A percentile compares a stretch with the other conserved stretches of the same genome.
phyloP scores from a whole-genome alignment of 2,113 vertebrate species.

The Dicentrarchus labrax region DNA sequence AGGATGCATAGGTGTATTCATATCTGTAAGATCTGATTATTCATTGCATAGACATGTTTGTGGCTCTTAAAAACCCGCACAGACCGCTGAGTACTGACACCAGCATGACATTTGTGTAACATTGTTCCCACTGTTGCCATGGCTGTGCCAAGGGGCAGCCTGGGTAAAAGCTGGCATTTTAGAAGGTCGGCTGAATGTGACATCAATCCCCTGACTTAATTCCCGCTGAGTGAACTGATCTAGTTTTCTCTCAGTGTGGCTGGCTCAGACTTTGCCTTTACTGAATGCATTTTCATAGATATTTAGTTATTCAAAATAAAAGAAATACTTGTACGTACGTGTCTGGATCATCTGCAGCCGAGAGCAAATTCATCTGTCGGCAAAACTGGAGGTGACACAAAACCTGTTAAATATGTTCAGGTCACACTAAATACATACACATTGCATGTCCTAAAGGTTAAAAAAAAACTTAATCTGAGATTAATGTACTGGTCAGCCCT shows the following conservation, averaged over 20 bases:
- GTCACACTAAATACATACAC: background rate
- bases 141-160: background rate
- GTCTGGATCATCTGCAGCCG: background rate
- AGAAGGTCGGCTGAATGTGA: constrained; percentile 44
- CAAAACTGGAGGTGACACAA: background rate
- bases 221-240: constrained; percentile 42
- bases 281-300: background rate
- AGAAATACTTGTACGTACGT: background rate
- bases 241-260: background rate
- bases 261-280: constrained; percentile 7
- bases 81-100: background rate
- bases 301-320: background rate
- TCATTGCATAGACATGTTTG: background rate
- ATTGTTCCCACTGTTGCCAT: constrained; percentile 43
- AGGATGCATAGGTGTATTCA: background rate
- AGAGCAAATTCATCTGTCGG: background rate
- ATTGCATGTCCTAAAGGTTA: background rate
- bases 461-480: background rate
- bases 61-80: background rate
- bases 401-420: background rate
- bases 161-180: constrained; percentile 52
- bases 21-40: background rate
- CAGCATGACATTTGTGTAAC: background rate
- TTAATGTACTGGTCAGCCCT: background rate
- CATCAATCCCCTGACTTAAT: constrained; percentile 50